phyloP scores from a whole-genome alignment of 2,113 vertebrate species.

The Hirundichthys speculiger region DNA sequence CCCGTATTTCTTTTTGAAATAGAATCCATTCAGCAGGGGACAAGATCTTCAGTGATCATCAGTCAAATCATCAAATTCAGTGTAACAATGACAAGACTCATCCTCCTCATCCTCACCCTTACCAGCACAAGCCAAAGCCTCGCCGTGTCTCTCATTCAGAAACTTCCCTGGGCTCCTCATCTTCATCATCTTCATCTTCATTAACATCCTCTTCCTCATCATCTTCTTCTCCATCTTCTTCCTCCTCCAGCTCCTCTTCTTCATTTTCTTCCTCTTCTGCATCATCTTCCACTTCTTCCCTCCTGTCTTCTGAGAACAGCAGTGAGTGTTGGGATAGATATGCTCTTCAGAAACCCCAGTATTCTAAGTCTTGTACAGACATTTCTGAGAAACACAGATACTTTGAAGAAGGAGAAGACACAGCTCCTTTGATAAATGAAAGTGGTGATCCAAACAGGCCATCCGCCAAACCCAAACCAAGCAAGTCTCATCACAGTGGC shows the following conservation, averaged over 20 bases:
- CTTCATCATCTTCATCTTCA: constrained; percentile 49
- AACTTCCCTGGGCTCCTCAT: constrained; percentile 53
- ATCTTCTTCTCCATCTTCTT: constrained; percentile 43
- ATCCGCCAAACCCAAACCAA: constrained; percentile 41
- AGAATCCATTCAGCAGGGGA: constrained; percentile 58
- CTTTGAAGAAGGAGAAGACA: constrained; percentile 69
- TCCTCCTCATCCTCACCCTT: constrained; percentile 37
- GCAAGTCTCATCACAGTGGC: constrained; percentile 5
- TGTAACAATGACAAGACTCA: constrained; percentile 27
- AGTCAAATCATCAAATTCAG: constrained; percentile 29
- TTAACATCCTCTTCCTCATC: constrained; percentile 54
- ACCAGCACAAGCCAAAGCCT: constrained; percentile 49
- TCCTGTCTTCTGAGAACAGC: constrained; percentile 69
- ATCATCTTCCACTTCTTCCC: constrained; percentile 64
- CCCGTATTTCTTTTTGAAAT: constrained; percentile 20
- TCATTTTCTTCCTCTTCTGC: constrained; percentile 59
- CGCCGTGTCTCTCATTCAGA: constrained; percentile 49
- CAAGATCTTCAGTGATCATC: constrained; percentile 54
- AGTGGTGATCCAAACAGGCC: constrained; percentile 31
- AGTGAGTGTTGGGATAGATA: constrained; percentile 42
- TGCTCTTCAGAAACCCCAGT: constrained; percentile 44
- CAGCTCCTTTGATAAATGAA: constrained; percentile 55
- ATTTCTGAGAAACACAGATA: constrained; percentile 60
- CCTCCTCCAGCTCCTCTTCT: constrained; percentile 36
- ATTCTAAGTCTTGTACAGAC: constrained; percentile 81